Evolutionary conservation across 2,113 vertebrate genomes (phyloP), one percentile per base, ranked within the genome.

Genomic region (Polypterus senegalus): DNA sequence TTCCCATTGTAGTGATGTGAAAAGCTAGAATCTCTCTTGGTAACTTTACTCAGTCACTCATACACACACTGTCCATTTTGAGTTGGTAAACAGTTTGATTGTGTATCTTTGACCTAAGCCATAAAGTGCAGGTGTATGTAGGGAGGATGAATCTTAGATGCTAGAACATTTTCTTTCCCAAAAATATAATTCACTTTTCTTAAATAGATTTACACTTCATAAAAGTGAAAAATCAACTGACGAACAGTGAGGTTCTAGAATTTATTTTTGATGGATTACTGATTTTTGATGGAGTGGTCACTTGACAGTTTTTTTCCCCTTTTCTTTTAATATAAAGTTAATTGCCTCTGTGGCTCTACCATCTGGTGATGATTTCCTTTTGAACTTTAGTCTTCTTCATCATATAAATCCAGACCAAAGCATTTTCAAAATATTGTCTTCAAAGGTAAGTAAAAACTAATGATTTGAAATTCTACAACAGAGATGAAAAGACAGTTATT

Each of bases 341-440:
- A 87, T 73, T 65, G 87, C 81, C 52, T 72, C 73, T 43, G 79
- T 98, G 71, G 87, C 76, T 63, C 80, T 96, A 77, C 70, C 88
- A 7, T 87, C 89, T 49, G 92, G 86, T 61, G 88, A 94, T 64
- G 81, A 86, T 75, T 91, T 84, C 77, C 80, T 65, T 78, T 83
- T 94, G 67, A 76, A 84, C 57, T 76, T 96, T 62, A 72, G 79
- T 71, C 87, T 98, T 62, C 80, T 91, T 73, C 89, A 96, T 74
- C 76, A 87, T 47, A 75, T 98, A 71, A 66, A 88, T 69, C 87
- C 92, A 46, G 84, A 92, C 64, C 90, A 97, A 74, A 92, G 92
- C 85, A 89, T 62, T 6, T 96, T 92, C 81, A 94, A 81, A 92
- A 77, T 97, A 71, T 89, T 97, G 77, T 87, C 88, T 68, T 94